These are phyloP conservation scores for Cheilosia vulpina DNA, from an alignment of 2,888 invertebrate species.

Conservation along the genomic window DNA sequence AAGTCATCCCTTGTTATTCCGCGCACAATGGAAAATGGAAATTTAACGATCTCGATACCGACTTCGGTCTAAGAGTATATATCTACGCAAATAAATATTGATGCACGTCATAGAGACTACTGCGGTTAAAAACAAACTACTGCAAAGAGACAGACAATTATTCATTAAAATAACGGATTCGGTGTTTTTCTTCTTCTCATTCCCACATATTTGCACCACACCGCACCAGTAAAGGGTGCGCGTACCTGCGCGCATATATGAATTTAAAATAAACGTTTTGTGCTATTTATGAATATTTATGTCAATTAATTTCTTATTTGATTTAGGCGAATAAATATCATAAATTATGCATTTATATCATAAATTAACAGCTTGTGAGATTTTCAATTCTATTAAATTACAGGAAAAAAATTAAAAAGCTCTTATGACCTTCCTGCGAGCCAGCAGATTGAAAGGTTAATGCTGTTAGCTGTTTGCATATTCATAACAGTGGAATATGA, in stretches of 20 bases:
- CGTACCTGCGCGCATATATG: background rate
- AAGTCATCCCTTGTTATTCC: slow-evolving; percentile 5
- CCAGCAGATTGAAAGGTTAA: background rate
- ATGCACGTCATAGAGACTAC: background rate
- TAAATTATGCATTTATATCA: slow-evolving; percentile 1
- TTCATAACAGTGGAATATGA: background rate
- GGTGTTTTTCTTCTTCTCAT: background rate
- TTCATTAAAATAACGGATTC: no score
- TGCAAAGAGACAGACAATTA: background rate
- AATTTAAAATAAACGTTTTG: background rate
- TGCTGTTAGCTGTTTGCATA: background rate
- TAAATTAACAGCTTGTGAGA: background rate
- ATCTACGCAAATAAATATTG: background rate
- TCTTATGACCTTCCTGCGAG: no score
- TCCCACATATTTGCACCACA: background rate
- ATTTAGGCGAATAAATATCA: background rate
- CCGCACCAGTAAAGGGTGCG: background rate
- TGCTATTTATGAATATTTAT: slow-evolving; percentile 4
- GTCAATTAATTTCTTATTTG: slow-evolving; percentile 14
- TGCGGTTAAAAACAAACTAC: background rate
- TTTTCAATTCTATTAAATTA: background rate
- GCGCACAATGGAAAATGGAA: background rate
- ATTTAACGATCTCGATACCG: background rate
- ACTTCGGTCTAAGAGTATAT: background rate
- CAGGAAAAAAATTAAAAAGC: no score